A percentile compares a stretch with the other conserved stretches of the same genome.
Evolutionary conservation across 2,797 vertebrate species (phyloP).

Genomic region (Leptoclinus maculatus): DNA sequence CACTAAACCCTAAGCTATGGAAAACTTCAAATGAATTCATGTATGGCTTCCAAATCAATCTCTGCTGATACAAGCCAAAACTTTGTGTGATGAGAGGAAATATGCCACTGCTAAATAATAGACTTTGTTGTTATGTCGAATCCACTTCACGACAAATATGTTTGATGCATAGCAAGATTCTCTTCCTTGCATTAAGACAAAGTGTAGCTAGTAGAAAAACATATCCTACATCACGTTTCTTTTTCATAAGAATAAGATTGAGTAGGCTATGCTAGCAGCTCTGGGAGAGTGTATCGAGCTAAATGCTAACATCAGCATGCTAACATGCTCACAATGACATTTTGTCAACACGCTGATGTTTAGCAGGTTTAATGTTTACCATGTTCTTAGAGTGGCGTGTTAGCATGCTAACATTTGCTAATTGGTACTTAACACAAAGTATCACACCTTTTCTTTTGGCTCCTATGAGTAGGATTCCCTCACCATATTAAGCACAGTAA

Average conservation of each 20-base stretch:
- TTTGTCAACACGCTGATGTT: background rate
- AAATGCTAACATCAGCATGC: background rate
- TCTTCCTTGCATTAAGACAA: background rate
- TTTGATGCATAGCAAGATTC: background rate
- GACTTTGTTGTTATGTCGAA: background rate
- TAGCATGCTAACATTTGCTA: background rate
- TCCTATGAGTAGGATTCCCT: conserved; percentile 26
- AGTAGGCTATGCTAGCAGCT: background rate
- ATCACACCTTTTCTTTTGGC: background rate
- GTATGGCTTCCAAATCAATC: conserved; percentile 20
- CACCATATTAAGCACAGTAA: conserved; percentile 95
- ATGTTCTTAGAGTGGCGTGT: background rate
- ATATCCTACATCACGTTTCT: background rate
- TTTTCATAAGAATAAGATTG: background rate
- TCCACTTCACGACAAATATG: background rate
- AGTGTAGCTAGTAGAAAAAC: background rate
- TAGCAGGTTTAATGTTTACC: background rate
- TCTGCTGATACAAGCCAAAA: conserved; percentile 21
- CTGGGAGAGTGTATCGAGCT: background rate
- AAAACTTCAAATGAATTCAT: conserved; percentile 28
- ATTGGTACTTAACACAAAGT: background rate
- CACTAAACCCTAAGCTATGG: conserved; percentile 30
- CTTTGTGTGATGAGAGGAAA: background rate
- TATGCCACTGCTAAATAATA: background rate
- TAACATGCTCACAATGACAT: background rate